Evolutionary conservation across 2,797 vertebrate species (phyloP), one percentile per base, ranked within the genome.

Genomic region (Catharus ustulatus): DNA sequence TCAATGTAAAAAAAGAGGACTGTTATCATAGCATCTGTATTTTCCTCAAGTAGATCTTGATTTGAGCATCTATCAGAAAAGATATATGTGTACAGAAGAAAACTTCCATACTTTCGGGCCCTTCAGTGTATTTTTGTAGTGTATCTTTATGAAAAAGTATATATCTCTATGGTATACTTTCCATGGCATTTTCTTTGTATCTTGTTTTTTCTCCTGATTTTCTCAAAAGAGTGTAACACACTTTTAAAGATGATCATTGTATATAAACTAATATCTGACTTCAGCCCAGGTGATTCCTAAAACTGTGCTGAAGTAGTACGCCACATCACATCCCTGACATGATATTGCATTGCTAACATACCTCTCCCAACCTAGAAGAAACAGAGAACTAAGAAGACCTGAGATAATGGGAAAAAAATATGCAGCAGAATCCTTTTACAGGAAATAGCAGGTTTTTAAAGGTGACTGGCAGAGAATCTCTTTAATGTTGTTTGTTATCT

Each of bases 371-470:
- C 59, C 19, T 3, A 80, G 66, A 21, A 91, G 74, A 76, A 86
- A 66, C 20, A 45, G n/a, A 69, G 27, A 54, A 51, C 34, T 76
- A 42, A 52, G 32, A 72, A 90, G 30, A 57, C 11, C 5, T 18
- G 52, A 89, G 45, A 58, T 23, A 62, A 77, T 79, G 46, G 52
- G 38, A 38, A 51, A 54, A 61, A 78, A 76, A 93, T 38, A 74
- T 34, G 17, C 52, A 78, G 8, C 27, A 64, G 30, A 73, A 32
- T 76, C 43, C n/a, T 94, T 71, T 36, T 48, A 83, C 38, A 94
- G 64, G 77, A 87, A 89, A 80, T 40, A 36, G 49, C 21, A 76
- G 24, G 15, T 22, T 94, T 94, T 77, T 87, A 83, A 89, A 90
- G 63, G 59, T 90, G 67, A 57, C 18, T 10, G 4, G 18, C 40